Percentiles rank a stretch among this genome's conserved stretches.
These are phyloP conservation scores for Pangasius larnaudii DNA, from an alignment of 2,797 vertebrate genomes.

Conservation along the genomic window DNA sequence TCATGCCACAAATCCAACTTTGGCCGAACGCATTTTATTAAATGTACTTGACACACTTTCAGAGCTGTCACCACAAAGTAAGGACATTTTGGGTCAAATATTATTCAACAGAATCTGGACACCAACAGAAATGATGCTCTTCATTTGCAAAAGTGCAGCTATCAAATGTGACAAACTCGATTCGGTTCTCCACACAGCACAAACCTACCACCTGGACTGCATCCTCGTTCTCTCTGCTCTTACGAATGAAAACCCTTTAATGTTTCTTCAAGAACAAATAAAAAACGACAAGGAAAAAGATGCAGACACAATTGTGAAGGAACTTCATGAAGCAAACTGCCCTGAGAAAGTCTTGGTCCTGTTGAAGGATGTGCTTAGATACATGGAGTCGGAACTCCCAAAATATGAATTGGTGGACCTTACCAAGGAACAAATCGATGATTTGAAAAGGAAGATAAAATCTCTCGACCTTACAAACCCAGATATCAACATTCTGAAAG, in stretches of 20 bases:
- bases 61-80: constrained; percentile 38
- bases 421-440: not conserved
- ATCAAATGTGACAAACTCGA: constrained; percentile 28
- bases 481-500: constrained; percentile 22
- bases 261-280: constrained; percentile 30
- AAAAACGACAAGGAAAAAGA: constrained; percentile 47
- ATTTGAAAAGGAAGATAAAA: not conserved
- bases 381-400: constrained; percentile 41
- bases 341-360: constrained; percentile 36
- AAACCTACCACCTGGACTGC: constrained; percentile 47
- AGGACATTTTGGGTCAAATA: constrained; percentile 45
- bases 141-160: constrained; percentile 32
- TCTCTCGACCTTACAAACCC: constrained; percentile 30
- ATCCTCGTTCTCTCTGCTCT: constrained; percentile 39
- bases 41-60: constrained; percentile 41
- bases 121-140: constrained; percentile 48
- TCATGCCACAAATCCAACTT: constrained; percentile 37
- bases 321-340: constrained; percentile 44
- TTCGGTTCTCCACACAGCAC: constrained; percentile 50
- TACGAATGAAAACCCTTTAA: constrained; percentile 26
- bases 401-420: constrained; percentile 19
- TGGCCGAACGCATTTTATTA: constrained; percentile 38
- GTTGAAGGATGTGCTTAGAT: constrained; percentile 48
- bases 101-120: constrained; percentile 59
- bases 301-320: constrained; percentile 45